A percentile compares a stretch with the other conserved stretches of the same genome.
Conservation (phyloP, 2,888 invertebrate species). For the Ormyrus nitidulus region DNA sequence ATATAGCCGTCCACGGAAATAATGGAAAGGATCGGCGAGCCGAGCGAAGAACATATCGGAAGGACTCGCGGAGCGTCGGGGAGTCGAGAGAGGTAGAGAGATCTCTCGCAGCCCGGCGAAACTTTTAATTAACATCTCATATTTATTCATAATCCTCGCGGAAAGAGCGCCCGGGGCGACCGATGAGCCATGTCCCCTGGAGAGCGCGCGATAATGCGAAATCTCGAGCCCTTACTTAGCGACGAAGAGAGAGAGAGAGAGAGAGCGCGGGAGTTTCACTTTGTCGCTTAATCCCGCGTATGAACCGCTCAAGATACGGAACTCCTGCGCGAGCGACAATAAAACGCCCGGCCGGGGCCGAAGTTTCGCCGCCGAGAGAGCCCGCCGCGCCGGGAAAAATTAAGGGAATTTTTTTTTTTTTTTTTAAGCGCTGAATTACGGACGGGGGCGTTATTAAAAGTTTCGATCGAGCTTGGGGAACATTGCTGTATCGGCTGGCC, state of each 20-base stretch:
- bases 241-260: too few species aligned
- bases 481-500: too few species aligned
- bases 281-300: background rate
- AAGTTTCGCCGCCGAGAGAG: background rate
- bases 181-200: conserved; percentile 5
- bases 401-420: too few species aligned
- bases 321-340: too few species aligned
- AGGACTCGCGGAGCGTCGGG: background rate
- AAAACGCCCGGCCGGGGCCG: background rate
- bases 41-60: background rate
- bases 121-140: conserved; percentile 62
- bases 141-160: conserved; percentile 61
- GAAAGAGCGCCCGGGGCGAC: background rate
- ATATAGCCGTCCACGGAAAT: background rate
- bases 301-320: too few species aligned
- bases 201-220: conserved; percentile 53
- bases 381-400: too few species aligned
- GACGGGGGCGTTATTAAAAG: too few species aligned
- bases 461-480: too few species aligned
- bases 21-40: background rate
- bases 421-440: too few species aligned
- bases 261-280: background rate
- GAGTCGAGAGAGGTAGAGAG: conserved; percentile 10
- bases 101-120: conserved; percentile 3
- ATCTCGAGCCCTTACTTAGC: conserved; percentile 39